Base-by-base conservation (phyloP, 1,140 invertebrate species). In the Musca domestica region DNA sequence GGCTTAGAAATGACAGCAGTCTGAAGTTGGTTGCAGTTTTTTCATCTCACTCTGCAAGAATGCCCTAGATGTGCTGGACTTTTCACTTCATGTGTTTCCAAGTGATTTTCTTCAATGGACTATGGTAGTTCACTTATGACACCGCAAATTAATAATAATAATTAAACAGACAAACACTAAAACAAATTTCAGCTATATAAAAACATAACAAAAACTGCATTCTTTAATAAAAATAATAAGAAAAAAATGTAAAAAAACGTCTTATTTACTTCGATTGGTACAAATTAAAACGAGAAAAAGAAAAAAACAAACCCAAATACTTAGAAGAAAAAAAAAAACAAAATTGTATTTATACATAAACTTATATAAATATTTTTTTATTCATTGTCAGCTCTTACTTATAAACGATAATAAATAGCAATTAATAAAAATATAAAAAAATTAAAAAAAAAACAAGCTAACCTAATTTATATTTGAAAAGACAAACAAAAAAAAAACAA, bases 251-350 rank as follows among this genome's bases (percentile, higher is more conserved):
- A 47, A 23, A 25, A 23, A 65, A 47, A 48, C 48, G 49, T 48
- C 20, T 25, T 48, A 69, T 71, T 74, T 74, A 74, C 72, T 73
- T 74, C 68, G 69, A 77, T 78, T 77, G 76, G 76, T 77, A 77
- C 76, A 78, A 74, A 66, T 19, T 47, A 71, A 51, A 48, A 71
- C 30, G n/a, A 68, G 34, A 67, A 67, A 56, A 47, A 19, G 15
- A 23, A 19, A 47, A 48, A 65, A 49, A 64, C 14, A 64, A 25
- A 22, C 19, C 9, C n/a, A 30, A 30, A 30, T 30, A 30, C 9
- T 20, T 9, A 52, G n/a, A n/a, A n/a, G n/a, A n/a, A n/a, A n/a
- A n/a, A n/a, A n/a, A n/a, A 48, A 22, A 68, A 71, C 75, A 75
- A 19, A 66, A 71, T 74, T 69, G 73, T 74, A 76, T 72, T 73